Evolutionary conservation across 2,113 vertebrate genomes (phyloP).

Genomic region (Tauraco erythrolophus): DNA sequence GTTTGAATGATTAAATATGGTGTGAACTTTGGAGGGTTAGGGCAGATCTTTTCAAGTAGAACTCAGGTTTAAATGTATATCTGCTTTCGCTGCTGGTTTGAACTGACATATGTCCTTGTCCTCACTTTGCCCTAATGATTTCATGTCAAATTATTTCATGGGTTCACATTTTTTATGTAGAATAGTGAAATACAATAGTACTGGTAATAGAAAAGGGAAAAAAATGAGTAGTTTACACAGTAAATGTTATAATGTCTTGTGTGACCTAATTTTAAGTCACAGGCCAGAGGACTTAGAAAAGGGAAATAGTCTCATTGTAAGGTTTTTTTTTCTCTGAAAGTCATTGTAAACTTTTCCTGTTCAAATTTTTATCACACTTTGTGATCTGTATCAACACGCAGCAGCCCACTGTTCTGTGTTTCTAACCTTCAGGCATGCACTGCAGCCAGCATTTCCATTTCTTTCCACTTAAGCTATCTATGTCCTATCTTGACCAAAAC

Average conservation of each 20-base stretch:
- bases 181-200: not conserved
- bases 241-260: not conserved
- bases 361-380: not conserved
- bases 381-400: not conserved
- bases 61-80: not conserved
- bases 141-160: not conserved
- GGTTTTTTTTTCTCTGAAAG: not conserved
- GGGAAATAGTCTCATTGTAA: not conserved
- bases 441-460: not conserved
- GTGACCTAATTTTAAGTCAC: not conserved
- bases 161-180: not conserved
- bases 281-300: not conserved
- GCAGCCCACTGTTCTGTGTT: not conserved
- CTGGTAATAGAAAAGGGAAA: not conserved
- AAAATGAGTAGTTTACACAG: not conserved
- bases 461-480: not conserved
- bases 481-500: not conserved
- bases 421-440: not conserved
- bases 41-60: not conserved
- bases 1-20: not conserved
- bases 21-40: not conserved
- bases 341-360: not conserved
- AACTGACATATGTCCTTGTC: not conserved
- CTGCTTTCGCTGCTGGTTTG: not conserved
- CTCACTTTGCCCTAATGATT: not conserved